phyloP scores from a whole-genome alignment of 2,888 invertebrate species.

The Ornithoptera priamus region DNA sequence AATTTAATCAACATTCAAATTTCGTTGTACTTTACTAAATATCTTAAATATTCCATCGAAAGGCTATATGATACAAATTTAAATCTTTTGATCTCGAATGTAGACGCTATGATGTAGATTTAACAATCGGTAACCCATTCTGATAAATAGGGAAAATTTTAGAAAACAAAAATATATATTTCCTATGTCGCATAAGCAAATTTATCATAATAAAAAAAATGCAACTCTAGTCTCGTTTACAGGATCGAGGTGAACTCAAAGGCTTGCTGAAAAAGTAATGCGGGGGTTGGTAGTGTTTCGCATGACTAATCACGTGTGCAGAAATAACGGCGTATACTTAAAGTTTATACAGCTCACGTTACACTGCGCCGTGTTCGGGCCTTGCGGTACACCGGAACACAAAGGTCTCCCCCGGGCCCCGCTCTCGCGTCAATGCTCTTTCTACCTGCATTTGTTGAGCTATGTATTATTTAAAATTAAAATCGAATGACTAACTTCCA shows the following conservation, averaged over 20 bases:
- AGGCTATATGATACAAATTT: too few species aligned
- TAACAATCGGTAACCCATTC: too few species aligned
- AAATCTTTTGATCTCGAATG: too few species aligned
- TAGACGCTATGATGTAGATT: too few species aligned
- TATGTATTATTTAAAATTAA: constrained; percentile 13
- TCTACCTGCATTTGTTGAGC: constrained; percentile 3
- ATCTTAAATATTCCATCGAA: too few species aligned
- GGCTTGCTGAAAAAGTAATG: constrained; percentile 15
- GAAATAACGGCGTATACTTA: constrained; percentile 20
- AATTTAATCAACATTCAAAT: too few species aligned
- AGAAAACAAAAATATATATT: too few species aligned
- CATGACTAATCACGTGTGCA: constrained; percentile 26
- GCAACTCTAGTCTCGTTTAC: not conserved
- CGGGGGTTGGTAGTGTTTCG: constrained; percentile 10
- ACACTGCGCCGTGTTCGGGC: constrained; percentile 13
- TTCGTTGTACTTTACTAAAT: too few species aligned
- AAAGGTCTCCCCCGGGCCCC: constrained; percentile 10
- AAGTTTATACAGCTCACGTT: constrained; percentile 23
- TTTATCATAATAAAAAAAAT: too few species aligned
- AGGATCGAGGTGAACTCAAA: not conserved
- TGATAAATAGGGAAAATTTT: too few species aligned
- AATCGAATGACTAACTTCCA: constrained; percentile 1
- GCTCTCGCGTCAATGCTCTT: constrained; percentile 9
- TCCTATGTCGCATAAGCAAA: too few species aligned
- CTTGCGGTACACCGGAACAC: constrained; percentile 15